Base-by-base conservation (phyloP, 2,797 vertebrate species). In the Semaprochilodus insignis region DNA sequence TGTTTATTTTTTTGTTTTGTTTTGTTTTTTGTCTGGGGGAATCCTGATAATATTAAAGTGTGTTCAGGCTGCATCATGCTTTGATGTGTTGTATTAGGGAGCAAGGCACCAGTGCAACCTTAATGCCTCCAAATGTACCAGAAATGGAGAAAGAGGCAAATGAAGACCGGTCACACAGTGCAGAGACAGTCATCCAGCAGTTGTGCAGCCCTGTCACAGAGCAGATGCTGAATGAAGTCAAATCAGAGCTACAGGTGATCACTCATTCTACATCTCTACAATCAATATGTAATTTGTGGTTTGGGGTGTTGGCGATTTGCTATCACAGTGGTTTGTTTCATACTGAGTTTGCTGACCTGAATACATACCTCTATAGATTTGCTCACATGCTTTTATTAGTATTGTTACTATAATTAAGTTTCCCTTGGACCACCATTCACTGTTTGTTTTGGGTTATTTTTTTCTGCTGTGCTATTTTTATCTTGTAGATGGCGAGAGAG, bases 201-300 rank as follows among this genome's bases (percentile, higher is more conserved):
- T 86, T 85, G 60, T 92, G 79, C 44, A 83, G 74, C 48, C 90
- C 88, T 52, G 81, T 89, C 7, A 85, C 92, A 70, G 91, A 95
- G 81, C 74, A 86, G 40, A 88, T 90, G 54, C 81, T 93, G 77
- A 83, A 91, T 6, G 88, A 91, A 63, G 87, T 90, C 25, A 55
- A 84, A 15, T 48, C 31, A 62, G 92, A 95, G 76, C 86, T 95
- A 21, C 86, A 94, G 93, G 93, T 95, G 34, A 16, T 25, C 40
- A 27, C 16, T 13, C 40, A 65, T 5, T 44, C 54, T 13, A n/a
- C 34, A 25, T 57, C 19, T 73, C 5, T 76, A 34, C 40, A n/a
- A n/a, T n/a, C n/a, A n/a, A 16, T 21, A 65, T 31, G 23, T 65
- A 4, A 48, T 10, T 48, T 13, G 1, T 48, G 44, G 44, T 13